Evolutionary conservation across 2,113 vertebrate species (phyloP).

Genomic region (Ancistrus triradiatus): DNA sequence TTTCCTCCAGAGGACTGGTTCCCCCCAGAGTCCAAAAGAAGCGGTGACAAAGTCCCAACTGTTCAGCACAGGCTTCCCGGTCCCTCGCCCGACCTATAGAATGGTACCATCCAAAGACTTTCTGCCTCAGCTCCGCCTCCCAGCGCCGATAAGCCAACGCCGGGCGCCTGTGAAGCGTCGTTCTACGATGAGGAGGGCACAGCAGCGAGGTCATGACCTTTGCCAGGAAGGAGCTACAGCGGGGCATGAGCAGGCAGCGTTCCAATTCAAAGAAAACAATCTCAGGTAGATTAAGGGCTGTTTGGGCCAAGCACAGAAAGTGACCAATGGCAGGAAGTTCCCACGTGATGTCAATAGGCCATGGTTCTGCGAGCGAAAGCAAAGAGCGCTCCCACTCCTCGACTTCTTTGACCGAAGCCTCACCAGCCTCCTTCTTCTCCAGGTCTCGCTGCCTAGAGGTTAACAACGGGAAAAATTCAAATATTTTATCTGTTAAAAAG

Average conservation of each 20-base stretch:
- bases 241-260: conserved; percentile 94
- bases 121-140: conserved; percentile 87
- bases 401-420: conserved; percentile 89
- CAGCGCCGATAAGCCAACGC: conserved; percentile 83
- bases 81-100: conserved; percentile 76
- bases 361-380: conserved; percentile 79
- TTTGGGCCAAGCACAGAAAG: conserved; percentile 95
- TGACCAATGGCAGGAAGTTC: conserved; percentile 97
- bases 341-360: conserved; percentile 85
- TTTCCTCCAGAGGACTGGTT: conserved; percentile 83
- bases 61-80: conserved; percentile 78
- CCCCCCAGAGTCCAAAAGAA: conserved; percentile 88
- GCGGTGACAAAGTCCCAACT: conserved; percentile 84
- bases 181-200: conserved; percentile 80
- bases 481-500: too few species aligned
- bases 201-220: conserved; percentile 96
- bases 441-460: conserved; percentile 84
- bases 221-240: conserved; percentile 87
- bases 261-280: conserved; percentile 95
- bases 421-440: conserved; percentile 91
- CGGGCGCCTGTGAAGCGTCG: conserved; percentile 83
- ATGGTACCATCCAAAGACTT: conserved; percentile 86
- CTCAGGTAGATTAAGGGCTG: conserved; percentile 92
- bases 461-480: neutral
- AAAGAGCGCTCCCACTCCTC: conserved; percentile 92